phyloP scores from a whole-genome alignment of 2,113 vertebrate genomes.

The Aphyosemion australe region DNA sequence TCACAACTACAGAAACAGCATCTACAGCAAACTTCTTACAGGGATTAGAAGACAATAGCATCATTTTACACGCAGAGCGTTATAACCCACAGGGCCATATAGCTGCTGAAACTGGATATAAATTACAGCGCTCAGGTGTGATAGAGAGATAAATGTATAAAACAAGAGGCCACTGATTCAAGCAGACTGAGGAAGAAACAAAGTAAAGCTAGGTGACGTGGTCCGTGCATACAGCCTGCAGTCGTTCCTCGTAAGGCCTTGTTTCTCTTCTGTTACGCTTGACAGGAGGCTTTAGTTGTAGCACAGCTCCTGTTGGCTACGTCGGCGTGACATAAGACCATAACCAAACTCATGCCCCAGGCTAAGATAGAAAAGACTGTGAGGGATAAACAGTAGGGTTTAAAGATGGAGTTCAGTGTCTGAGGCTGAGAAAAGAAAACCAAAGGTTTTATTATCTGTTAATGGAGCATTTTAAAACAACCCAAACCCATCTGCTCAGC shows the following conservation, averaged over 20 bases:
- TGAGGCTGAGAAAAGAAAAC: neutral
- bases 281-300: constrained; percentile 37
- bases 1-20: constrained; percentile 23
- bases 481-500: constrained; percentile 1
- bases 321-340: constrained; percentile 40
- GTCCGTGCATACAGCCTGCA: constrained; percentile 40
- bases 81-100: neutral
- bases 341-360: constrained; percentile 34
- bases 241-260: constrained; percentile 30
- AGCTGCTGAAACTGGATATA: constrained; percentile 1
- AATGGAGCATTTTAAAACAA: constrained; percentile 10
- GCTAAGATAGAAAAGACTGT: constrained; percentile 29
- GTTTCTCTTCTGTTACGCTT: constrained; percentile 31
- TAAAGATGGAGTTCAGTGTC: constrained; percentile 13
- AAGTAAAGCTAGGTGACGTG: constrained; percentile 2
- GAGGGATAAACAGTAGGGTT: constrained; percentile 8
- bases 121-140: neutral
- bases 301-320: constrained; percentile 34
- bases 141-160: neutral
- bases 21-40: neutral
- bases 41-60: neutral
- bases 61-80: neutral
- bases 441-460: constrained; percentile 25
- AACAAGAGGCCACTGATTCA: neutral
- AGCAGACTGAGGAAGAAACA: constrained; percentile 13